phyloP scores from a whole-genome alignment of 2,797 vertebrate species.

The Poeciliopsis gracilis region DNA sequence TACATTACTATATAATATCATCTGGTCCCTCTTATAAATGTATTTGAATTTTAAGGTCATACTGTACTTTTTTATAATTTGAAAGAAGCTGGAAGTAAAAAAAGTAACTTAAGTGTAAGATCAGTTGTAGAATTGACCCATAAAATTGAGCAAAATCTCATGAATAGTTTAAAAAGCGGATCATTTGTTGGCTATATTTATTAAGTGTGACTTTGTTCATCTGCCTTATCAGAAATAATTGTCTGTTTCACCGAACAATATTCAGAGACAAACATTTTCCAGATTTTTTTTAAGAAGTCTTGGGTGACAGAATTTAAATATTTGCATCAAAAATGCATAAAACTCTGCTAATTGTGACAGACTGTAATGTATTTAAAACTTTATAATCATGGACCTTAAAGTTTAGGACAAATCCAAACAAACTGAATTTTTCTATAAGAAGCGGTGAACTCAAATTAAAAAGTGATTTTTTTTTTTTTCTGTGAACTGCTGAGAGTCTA shows the following conservation, averaged over 20 bases:
- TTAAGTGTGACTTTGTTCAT: background rate
- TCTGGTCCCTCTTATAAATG: background rate
- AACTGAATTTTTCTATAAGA: background rate
- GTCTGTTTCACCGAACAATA: background rate
- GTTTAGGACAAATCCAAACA: background rate
- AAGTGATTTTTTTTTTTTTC: background rate
- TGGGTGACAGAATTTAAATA: background rate
- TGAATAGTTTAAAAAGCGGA: background rate
- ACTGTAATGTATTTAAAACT: background rate
- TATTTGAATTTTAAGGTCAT: background rate
- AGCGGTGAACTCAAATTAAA: background rate
- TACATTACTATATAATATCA: background rate
- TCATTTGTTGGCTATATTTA: background rate
- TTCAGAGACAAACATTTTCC: background rate
- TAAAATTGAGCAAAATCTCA: background rate
- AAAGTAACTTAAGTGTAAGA: background rate
- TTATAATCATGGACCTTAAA: background rate
- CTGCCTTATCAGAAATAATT: background rate
- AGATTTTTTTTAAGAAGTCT: background rate
- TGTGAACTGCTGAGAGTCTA: conserved; percentile 30
- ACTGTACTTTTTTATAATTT: too few species aligned
- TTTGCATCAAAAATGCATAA: background rate
- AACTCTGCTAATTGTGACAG: background rate
- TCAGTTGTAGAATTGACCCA: background rate
- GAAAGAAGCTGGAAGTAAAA: background rate